A percentile compares a stretch with the other conserved stretches of the same genome.
These are phyloP conservation scores for Gallinago stenura DNA, from an alignment of 2,797 vertebrate genomes.

Conservation along the genomic window DNA sequence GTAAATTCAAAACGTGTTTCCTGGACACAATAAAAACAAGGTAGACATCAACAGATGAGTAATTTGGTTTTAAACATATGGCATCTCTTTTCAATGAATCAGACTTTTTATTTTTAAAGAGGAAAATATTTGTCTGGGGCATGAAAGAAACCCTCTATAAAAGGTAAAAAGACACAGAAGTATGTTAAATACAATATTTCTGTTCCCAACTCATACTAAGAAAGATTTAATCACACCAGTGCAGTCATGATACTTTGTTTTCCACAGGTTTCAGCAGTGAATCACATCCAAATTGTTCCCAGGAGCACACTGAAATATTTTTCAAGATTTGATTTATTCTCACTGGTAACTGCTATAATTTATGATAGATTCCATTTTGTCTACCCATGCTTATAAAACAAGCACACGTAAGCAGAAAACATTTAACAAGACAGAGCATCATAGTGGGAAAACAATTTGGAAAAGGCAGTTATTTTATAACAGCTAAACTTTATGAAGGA, in stretches of 20 bases:
- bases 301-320: conserved; percentile 53
- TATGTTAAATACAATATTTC: not conserved
- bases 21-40: not conserved
- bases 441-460: not conserved
- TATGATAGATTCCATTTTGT: conserved; percentile 42
- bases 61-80: not conserved
- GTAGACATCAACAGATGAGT: not conserved
- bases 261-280: conserved; percentile 50
- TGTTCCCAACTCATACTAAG: not conserved
- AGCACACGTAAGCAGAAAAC: conserved; percentile 30
- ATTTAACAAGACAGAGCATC: not conserved
- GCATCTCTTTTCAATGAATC: not conserved
- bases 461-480: conserved; percentile 16
- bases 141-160: not conserved
- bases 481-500: not conserved
- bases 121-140: not conserved
- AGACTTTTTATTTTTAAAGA: not conserved
- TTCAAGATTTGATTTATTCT: conserved; percentile 65
- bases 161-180: not conserved
- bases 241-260: conserved; percentile 30
- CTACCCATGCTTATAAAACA: conserved; percentile 47
- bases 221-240: not conserved
- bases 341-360: conserved; percentile 40
- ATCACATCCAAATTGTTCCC: conserved; percentile 60
- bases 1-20: not conserved